Evolutionary conservation across 2,113 vertebrate genomes (phyloP), one percentile per base, ranked within the genome.

Genomic region (Sigmodon hispidus): DNA sequence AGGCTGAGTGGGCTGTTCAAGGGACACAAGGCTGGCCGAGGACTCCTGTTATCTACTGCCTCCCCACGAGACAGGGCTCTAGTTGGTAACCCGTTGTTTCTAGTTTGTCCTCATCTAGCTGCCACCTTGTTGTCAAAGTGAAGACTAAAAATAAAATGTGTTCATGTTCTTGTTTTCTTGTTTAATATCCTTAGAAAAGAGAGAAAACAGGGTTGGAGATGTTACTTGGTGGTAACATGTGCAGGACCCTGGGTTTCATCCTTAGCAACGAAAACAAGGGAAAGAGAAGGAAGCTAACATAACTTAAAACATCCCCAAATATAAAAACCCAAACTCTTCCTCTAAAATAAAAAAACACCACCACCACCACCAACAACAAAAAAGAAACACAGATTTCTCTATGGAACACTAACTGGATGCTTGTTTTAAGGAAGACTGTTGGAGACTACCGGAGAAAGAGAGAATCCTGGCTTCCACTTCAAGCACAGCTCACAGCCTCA

Each of bases 141-240:
- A 81, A 80, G 7, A 85, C 57, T 48, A 69, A 86, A 95, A 95
- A 85, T 91, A 45, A 76, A 92, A 87, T 48, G n/a, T 77, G 76
- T 61, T 45, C 0, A 36, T 69, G 34, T 21, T 84, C 24, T 57
- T 79, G 29, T 29, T 65, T 34, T 34, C 90, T 77, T 84, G 87
- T 36, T 43, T 34, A 52, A 52, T 91, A 69, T 76, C 63, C 8
- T 75, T 87, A 91, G 59, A 73, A 93, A 95, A 94, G 50, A 55
- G 16, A 65, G 40, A 77, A 81, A 88, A 77, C n/a, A 45, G 57
- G 59, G 22, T 43, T 34, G 63, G 45, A 59, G 19, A 29, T 75
- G 3, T 29, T 45, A 17, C 29, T 84, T 43, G 52, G 36, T 36
- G 29, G 10, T 45, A 89, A 22, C 77, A 67, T 94, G 48, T 29